Evolutionary conservation across 1,140 invertebrate genomes (phyloP).

Genomic region (Charaxes varanes): DNA sequence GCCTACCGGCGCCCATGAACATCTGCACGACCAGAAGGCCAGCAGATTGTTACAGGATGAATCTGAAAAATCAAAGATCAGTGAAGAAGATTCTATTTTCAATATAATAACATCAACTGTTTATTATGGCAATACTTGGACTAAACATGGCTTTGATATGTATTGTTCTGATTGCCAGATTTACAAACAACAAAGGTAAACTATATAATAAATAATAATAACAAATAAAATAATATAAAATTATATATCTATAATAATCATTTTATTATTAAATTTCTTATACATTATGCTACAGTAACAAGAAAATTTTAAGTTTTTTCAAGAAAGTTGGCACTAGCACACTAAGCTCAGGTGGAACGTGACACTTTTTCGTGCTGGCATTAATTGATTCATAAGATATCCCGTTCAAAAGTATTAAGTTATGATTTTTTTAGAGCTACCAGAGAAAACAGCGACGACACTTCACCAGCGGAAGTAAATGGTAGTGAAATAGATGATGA

Average conservation of each 20-base stretch:
- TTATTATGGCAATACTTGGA: slow-evolving; percentile 77
- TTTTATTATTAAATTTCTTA: slow-evolving; percentile 4
- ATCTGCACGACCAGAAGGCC: too few relatives aligned
- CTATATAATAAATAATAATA: too few relatives aligned
- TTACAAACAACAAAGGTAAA: slow-evolving; percentile 69
- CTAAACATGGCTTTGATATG: slow-evolving; percentile 76
- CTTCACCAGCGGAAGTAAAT: slow-evolving; percentile 42
- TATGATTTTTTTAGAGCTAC: slow-evolving; percentile 14
- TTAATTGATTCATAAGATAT: too few relatives aligned
- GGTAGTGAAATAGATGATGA: slow-evolving; percentile 75
- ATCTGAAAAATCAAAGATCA: slow-evolving; percentile 54
- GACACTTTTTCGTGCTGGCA: too few relatives aligned
- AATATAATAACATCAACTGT: slow-evolving; percentile 80
- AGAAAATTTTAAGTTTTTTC: too few relatives aligned
- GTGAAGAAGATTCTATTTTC: slow-evolving; percentile 77
- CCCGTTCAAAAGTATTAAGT: too few relatives aligned
- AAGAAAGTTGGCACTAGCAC: too few relatives aligned
- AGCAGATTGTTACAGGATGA: slow-evolving; percentile 63
- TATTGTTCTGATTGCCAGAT: slow-evolving; percentile 74
- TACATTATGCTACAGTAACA: too few relatives aligned
- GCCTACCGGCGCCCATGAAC: too few relatives aligned
- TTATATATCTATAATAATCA: too few relatives aligned
- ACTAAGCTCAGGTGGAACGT: too few relatives aligned
- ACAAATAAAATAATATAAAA: too few relatives aligned
- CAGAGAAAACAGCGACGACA: slow-evolving; percentile 49